phyloP scores from a whole-genome alignment of 2,888 invertebrate species.

The Watsonalla binaria region DNA sequence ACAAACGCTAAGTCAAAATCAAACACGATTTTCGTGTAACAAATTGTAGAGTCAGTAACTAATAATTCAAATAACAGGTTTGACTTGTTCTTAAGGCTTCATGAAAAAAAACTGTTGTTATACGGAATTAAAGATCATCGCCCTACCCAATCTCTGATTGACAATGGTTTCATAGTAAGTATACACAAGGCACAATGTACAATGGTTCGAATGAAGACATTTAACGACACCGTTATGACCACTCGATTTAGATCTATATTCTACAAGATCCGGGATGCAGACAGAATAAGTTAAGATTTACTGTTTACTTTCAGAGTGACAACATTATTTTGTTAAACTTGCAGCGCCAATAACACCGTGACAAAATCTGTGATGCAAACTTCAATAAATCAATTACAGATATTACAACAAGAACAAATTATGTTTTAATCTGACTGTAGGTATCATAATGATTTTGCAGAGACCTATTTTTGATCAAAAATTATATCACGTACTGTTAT shows the following conservation, averaged over 20 bases:
- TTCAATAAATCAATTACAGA: no score
- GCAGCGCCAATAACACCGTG: slow-evolving; percentile 22
- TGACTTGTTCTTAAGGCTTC: slow-evolving; percentile 23
- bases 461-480: no score
- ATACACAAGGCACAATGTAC: not conserved
- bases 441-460: no score
- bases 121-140: slow-evolving; percentile 36
- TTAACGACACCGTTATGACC: slow-evolving; percentile 52
- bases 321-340: slow-evolving; percentile 35
- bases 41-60: slow-evolving; percentile 21
- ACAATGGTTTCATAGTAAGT: slow-evolving; percentile 26
- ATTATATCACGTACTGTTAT: no score
- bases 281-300: slow-evolving; percentile 4
- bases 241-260: slow-evolving; percentile 48
- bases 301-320: slow-evolving; percentile 32
- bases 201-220: slow-evolving; percentile 9
- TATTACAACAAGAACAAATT: no score
- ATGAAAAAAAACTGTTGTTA: slow-evolving; percentile 34
- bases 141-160: slow-evolving; percentile 37
- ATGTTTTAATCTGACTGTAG: no score
- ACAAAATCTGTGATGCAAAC: no score
- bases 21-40: slow-evolving; percentile 12
- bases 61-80: slow-evolving; percentile 34
- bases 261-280: slow-evolving; percentile 46
- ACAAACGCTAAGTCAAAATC: not conserved